Evolutionary conservation across 37 sponge, comb jelly and placozoan species (phyloP).

Genomic region (Dysidea cf. avara): DNA sequence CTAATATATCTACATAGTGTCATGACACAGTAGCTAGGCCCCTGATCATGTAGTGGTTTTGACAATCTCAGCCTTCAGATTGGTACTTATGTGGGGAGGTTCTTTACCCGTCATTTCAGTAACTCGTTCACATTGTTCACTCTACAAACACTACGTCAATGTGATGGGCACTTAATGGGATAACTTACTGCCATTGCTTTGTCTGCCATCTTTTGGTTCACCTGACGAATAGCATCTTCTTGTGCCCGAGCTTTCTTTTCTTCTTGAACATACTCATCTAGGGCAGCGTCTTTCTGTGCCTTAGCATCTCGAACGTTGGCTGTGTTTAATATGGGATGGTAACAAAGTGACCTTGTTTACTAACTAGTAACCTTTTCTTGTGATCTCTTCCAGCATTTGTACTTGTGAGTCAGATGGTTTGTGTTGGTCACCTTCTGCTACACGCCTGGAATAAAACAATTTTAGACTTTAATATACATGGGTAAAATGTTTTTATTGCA

Average conservation of each 20-base stretch:
- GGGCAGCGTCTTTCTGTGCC: conserved; percentile 33
- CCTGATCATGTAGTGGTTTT: no score
- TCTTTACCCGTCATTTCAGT: conserved; percentile 18
- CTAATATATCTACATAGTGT: no score
- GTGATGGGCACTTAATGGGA: no score
- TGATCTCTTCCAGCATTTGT: conserved; percentile 42
- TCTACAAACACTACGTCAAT: conserved; percentile 2
- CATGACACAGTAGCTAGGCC: no score
- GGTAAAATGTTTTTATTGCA: not conserved
- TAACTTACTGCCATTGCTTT: conserved; percentile 56
- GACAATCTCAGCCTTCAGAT: conserved; percentile 39
- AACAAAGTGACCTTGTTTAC: not conserved
- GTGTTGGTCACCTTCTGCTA: conserved; percentile 18
- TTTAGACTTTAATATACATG: not conserved
- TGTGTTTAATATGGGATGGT: not conserved
- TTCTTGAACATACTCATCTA: conserved; percentile 41
- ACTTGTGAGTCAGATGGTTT: conserved; percentile 38
- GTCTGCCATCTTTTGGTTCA: conserved; percentile 65
- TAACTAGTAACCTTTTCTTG: conserved; percentile 4
- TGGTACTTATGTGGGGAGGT: conserved; percentile 12
- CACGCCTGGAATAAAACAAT: conserved; percentile 21
- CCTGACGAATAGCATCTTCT: conserved; percentile 57
- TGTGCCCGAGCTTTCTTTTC: conserved; percentile 45
- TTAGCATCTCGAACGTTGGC: conserved; percentile 40
- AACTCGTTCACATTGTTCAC: conserved; percentile 38